A percentile compares a stretch with the other conserved stretches of the same genome.
phyloP scores from a whole-genome alignment of 2,797 vertebrate genomes.

The Coregonus suidteri region DNA sequence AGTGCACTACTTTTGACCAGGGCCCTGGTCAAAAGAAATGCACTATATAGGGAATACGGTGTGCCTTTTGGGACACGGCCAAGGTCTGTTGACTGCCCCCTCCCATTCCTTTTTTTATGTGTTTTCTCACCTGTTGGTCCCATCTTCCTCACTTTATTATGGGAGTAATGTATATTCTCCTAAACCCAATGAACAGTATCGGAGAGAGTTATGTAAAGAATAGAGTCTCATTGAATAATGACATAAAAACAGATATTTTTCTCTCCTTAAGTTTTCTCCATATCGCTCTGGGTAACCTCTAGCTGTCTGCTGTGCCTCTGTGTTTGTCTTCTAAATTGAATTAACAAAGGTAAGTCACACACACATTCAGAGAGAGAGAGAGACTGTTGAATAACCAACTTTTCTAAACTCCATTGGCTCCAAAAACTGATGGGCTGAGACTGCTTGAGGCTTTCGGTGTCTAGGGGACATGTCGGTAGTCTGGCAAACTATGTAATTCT shows the following conservation, averaged over 20 bases:
- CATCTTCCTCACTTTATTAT: slow-evolving; percentile 50
- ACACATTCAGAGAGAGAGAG: slow-evolving; percentile 18
- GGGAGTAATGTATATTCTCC: slow-evolving; percentile 56
- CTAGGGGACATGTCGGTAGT: slow-evolving; percentile 38
- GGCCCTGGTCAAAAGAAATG: neutral
- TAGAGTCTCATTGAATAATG: slow-evolving; percentile 15
- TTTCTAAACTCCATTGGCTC: slow-evolving; percentile 5
- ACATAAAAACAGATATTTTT: slow-evolving; percentile 36
- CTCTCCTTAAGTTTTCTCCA: slow-evolving; percentile 30
- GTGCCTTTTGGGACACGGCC: neutral
- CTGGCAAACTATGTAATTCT: slow-evolving; percentile 42
- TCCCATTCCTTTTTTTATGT: slow-evolving; percentile 52
- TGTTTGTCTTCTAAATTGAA: slow-evolving; percentile 65
- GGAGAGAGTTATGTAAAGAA: neutral
- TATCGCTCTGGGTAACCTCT: slow-evolving; percentile 35
- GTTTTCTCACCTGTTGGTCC: slow-evolving; percentile 57
- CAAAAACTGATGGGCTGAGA: neutral
- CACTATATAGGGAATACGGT: neutral
- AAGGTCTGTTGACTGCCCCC: slow-evolving; percentile 59
- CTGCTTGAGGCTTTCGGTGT: slow-evolving; percentile 21
- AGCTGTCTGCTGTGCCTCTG: slow-evolving; percentile 26
- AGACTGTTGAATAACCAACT: slow-evolving; percentile 17
- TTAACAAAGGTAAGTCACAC: slow-evolving; percentile 44
- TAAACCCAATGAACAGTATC: slow-evolving; percentile 10
- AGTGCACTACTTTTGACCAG: neutral